Evolutionary conservation across 2,797 vertebrate species (phyloP).

Genomic region (Bradypodion pumilum): DNA sequence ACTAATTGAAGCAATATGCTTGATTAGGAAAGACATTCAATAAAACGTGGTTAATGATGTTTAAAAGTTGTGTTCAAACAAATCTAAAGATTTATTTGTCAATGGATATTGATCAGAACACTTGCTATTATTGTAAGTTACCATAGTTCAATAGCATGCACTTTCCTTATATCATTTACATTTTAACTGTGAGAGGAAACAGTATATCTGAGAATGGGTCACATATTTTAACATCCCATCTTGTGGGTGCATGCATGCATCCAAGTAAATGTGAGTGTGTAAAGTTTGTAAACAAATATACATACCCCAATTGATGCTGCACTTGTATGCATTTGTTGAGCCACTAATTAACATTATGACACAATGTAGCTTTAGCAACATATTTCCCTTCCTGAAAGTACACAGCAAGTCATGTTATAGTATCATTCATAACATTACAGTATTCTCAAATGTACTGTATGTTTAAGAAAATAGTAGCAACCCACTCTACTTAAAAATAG

Average conservation of each 20-base stretch:
- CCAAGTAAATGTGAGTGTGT: too few species aligned
- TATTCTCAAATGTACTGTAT: too few species aligned
- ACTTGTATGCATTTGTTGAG: too few species aligned
- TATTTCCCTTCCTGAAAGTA: too few species aligned
- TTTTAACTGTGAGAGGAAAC: not conserved
- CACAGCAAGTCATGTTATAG: too few species aligned
- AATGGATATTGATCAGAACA: not conserved
- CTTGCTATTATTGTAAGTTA: not conserved
- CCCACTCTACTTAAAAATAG: too few species aligned
- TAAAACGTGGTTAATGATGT: not conserved
- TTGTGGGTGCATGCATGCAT: too few species aligned
- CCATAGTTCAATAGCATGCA: not conserved
- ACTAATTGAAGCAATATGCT: not conserved
- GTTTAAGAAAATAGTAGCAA: too few species aligned
- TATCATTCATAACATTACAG: too few species aligned
- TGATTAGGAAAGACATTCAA: not conserved
- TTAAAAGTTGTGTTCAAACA: not conserved
- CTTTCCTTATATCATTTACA: not conserved
- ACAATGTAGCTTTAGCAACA: not conserved
- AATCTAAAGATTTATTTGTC: not conserved
- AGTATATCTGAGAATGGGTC: not conserved
- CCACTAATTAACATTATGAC: not conserved
- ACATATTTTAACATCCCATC: not conserved
- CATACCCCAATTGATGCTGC: too few species aligned
- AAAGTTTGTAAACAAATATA: too few species aligned